Percentiles rank a stretch among this genome's conserved stretches.
Evolutionary conservation across 2,888 invertebrate species (phyloP).

Genomic region (Patella depressa): DNA sequence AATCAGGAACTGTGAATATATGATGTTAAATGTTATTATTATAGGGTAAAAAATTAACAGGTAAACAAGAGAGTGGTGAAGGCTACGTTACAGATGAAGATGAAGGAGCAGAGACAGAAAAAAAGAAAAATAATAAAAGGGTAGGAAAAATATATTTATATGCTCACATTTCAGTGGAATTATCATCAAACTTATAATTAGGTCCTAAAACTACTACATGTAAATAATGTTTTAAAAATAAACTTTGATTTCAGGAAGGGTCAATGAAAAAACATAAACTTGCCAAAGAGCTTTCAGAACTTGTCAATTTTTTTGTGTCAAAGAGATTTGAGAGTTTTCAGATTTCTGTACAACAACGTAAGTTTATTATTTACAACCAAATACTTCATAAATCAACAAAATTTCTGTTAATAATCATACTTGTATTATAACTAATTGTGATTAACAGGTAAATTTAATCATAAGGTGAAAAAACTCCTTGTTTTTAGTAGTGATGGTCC

Average conservation of each 20-base stretch:
- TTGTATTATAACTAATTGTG: no score
- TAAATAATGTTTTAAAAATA: background rate
- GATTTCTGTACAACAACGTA: slow-evolving; percentile 65
- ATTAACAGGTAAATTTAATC: no score
- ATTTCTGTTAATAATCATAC: no score
- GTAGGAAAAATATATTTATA: slow-evolving; percentile 39
- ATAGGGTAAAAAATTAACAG: slow-evolving; percentile 73
- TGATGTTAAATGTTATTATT: slow-evolving; percentile 24
- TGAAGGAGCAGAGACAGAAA: slow-evolving; percentile 72
- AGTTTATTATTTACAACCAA: slow-evolving; percentile 39
- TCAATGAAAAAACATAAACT: slow-evolving; percentile 68
- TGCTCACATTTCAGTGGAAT: slow-evolving; percentile 1
- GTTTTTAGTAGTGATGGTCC: no score
- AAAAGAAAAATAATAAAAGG: slow-evolving; percentile 67
- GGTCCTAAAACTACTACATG: background rate
- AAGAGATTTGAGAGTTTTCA: slow-evolving; percentile 72
- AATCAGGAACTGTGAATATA: background rate
- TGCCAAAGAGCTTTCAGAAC: slow-evolving; percentile 73
- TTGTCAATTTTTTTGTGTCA: slow-evolving; percentile 71
- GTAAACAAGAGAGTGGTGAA: slow-evolving; percentile 61
- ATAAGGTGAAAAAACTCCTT: no score
- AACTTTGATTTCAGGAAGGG: slow-evolving; percentile 54
- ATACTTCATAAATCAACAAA: background rate
- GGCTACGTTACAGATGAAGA: slow-evolving; percentile 75
- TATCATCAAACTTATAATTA: no score